phyloP scores from a whole-genome alignment of 2,113 vertebrate genomes.

The Erinaceus europaeus region DNA sequence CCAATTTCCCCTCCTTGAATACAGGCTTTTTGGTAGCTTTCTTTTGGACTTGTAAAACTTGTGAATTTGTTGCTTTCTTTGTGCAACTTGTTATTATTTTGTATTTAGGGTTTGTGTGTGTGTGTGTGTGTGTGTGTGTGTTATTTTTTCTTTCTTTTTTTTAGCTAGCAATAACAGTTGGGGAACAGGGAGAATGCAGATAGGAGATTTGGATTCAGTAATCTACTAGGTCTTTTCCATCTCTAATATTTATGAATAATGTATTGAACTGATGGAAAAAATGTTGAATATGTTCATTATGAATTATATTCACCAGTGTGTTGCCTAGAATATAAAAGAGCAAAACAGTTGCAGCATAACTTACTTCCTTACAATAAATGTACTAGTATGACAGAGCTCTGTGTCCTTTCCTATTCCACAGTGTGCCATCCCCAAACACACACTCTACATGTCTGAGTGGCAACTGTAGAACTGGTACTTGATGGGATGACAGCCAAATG shows the following conservation, averaged over 20 bases:
- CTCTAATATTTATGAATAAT: conserved; percentile 71
- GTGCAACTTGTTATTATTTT: background rate
- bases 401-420: conserved; percentile 49
- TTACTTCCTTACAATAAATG: conserved; percentile 63
- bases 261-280: conserved; percentile 55
- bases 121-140: too few relatives aligned
- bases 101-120: background rate
- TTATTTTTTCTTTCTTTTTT: background rate
- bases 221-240: conserved; percentile 56
- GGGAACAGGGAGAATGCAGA: background rate
- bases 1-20: background rate
- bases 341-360: conserved; percentile 61
- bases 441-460: conserved; percentile 31
- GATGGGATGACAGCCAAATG: conserved; percentile 64
- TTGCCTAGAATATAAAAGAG: conserved; percentile 71
- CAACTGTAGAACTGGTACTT: conserved; percentile 52
- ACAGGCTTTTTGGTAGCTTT: background rate
- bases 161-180: conserved; percentile 41
- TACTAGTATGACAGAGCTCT: conserved; percentile 46
- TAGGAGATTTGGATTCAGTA: conserved; percentile 32
- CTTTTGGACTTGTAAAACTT: conserved; percentile 4
- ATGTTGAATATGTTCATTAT: conserved; percentile 57
- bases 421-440: conserved; percentile 67
- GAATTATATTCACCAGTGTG: conserved; percentile 67
- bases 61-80: conserved; percentile 3